phyloP scores from a whole-genome alignment of 2,888 invertebrate species.

The Volucella inanis region DNA sequence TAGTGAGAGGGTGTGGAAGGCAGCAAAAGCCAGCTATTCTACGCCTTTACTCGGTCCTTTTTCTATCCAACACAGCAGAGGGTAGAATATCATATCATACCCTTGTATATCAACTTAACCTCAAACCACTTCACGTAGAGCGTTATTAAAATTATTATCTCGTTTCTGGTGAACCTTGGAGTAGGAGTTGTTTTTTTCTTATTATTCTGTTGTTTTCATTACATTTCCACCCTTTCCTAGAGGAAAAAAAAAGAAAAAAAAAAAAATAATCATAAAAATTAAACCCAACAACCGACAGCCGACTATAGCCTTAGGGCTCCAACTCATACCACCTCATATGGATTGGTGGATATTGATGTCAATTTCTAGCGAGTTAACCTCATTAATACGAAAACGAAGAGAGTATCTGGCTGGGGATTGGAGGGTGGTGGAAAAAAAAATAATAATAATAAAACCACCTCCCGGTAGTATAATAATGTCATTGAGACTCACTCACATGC shows the following conservation, averaged over 20 bases:
- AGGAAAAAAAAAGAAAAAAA: background rate
- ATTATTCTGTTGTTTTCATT: background rate
- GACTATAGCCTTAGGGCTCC: constrained; percentile 42
- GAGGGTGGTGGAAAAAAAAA: background rate
- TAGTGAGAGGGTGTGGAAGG: constrained; percentile 26
- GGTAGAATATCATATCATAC: background rate
- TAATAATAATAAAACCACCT: background rate
- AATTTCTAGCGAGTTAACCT: constrained; percentile 74
- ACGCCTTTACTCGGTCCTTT: background rate
- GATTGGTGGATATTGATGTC: constrained; percentile 74
- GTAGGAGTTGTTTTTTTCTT: constrained; percentile 33
- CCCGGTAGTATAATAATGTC: constrained; percentile 33
- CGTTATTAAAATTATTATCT: constrained; percentile 64
- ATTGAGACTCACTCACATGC: constrained; percentile 61
- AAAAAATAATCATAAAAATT: constrained; percentile 20
- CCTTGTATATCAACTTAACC: background rate
- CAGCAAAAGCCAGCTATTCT: constrained; percentile 3
- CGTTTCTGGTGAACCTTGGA: constrained; percentile 41
- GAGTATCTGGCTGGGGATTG: background rate
- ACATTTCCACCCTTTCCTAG: background rate
- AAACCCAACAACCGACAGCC: constrained; percentile 25
- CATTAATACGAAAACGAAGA: constrained; percentile 50
- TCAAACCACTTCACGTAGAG: constrained; percentile 22
- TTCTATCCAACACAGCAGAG: background rate
- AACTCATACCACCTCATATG: constrained; percentile 60